phyloP scores from a whole-genome alignment of 2,888 invertebrate species.

The Lacanobia oleracea region DNA sequence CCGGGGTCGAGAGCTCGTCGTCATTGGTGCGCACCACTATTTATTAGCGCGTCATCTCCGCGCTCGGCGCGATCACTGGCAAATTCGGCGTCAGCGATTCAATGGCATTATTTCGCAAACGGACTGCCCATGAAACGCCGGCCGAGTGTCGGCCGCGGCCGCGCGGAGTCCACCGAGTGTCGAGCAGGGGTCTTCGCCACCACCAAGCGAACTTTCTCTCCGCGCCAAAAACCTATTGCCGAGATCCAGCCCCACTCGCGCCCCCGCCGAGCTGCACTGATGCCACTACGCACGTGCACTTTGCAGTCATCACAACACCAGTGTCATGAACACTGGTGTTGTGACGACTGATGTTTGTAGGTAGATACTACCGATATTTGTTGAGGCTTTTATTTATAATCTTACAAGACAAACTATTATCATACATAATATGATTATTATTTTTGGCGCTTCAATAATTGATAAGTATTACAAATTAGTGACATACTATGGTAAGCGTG shows the following conservation, averaged over 20 bases:
- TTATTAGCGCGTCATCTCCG: slow-evolving; percentile 88
- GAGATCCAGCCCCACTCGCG: slow-evolving; percentile 67
- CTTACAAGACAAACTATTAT: background rate
- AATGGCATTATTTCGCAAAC: slow-evolving; percentile 88
- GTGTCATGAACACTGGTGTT: too few relatives aligned
- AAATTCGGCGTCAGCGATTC: slow-evolving; percentile 81
- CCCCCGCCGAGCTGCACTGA: slow-evolving; percentile 48
- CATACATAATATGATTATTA: background rate
- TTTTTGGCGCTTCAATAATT: background rate
- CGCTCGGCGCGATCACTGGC: slow-evolving; percentile 81
- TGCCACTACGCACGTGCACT: slow-evolving; percentile 52
- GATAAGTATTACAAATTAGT: background rate
- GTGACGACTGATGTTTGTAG: too few relatives aligned
- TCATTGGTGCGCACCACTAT: slow-evolving; percentile 77
- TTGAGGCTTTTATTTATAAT: background rate
- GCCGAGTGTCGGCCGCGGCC: slow-evolving; percentile 88
- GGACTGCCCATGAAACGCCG: slow-evolving; percentile 78
- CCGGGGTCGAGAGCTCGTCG: slow-evolving; percentile 72
- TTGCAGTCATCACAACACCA: slow-evolving; percentile 38
- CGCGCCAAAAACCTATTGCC: slow-evolving; percentile 78
- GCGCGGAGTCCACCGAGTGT: slow-evolving; percentile 84
- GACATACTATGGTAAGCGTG: background rate
- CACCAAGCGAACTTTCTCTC: slow-evolving; percentile 87
- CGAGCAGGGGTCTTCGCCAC: slow-evolving; percentile 83
- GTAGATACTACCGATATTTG: background rate